Base-by-base conservation (phyloP, 2,113 vertebrate genomes). In the Zootoca vivipara region DNA sequence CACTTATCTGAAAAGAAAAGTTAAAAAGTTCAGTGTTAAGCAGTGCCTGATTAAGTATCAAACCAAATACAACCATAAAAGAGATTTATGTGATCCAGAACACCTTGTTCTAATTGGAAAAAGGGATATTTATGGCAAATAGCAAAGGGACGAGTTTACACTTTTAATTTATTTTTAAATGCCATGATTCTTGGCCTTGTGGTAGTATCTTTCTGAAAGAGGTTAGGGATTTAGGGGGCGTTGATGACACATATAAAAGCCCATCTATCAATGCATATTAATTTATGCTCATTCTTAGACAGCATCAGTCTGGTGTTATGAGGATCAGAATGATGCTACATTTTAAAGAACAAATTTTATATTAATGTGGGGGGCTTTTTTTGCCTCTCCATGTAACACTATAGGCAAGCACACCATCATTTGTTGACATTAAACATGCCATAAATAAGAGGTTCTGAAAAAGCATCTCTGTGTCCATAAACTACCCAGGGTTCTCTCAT, bases 21-120 rank as follows among this genome's bases (percentile, higher is more conserved):
- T 92, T 92, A 83, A 85, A 92, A 95, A 94, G 89, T 96, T 95
- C 91, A 94, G 35, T 91, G 91, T 94, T 91, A 92, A 94, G 90
- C 75, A 90, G 73, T 91, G 83, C 72, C 46, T 81, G 83, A 94
- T 94, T 94, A 93, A 95, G 93, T 88, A 93, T 81, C 85, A 90
- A 94, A 95, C 87, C 3, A 85, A 94, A 91, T 82, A 87, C 30
- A 93, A 89, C 87, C 58, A 87, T 93, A 94, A 92, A 94, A 78
- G 20, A 75, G 89, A 95, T 96, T 96, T 95, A 92, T 91, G 40
- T 78, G 64, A 84, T 89, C 91, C 89, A 88, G 91, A 92, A 90
- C 90, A 85, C 80, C 86, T 91, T 84, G 22, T 65, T 93, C 89
- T 94, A 92, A 94, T 94, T 72, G 89, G 78, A 92, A 94, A 92